Evolutionary conservation across 2,113 vertebrate genomes (phyloP), one percentile per base, ranked within the genome.

Genomic region (Neomonachus schauinslandi): DNA sequence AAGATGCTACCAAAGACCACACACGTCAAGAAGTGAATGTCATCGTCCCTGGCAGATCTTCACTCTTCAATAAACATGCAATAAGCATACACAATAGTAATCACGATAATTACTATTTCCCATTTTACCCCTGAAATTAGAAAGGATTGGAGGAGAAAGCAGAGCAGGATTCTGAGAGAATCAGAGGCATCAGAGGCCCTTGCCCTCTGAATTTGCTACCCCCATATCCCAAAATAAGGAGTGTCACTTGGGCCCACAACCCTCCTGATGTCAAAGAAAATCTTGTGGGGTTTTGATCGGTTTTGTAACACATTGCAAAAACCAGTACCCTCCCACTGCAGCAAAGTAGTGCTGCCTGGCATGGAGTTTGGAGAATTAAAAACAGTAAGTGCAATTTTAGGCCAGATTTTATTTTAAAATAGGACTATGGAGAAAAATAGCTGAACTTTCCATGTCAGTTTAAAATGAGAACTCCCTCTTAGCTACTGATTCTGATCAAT

Each of bases 391-490:
- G 14, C 1, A 33, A 90, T 46, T 87, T 88, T 19, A 13, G 65
- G 21, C 8, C 63, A 76, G 51, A 53, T 33, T 86, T 95, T 71
- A 76, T 92, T 89, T 93, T 65, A 18, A 88, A 84, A 94, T 59
- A 83, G 84, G 94, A 85, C 57, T 53, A 53, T 39, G 14, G 46
- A 92, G 63, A 92, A 65, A 91, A 85, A 61, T 53, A 79, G 33
- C 72, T 92, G 69, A 91, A 59, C 8, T 67, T 49, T 10, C 4
- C 22, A 7, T 21, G 12, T 57, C n/a, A 11, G 11, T 81, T 80
- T 89, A 71, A 95, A 76, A 61, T 5, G 28, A 74, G 55, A 79
- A 86, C 2, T 3, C 8, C 24, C 67, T 92, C 22, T 53, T 46
- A 80, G 53, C 22, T 76, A 84, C 26, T 72, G 22, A 59, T n/a